Conservation (phyloP, 2,888 invertebrate genomes). For the Spodoptera littoralis region DNA sequence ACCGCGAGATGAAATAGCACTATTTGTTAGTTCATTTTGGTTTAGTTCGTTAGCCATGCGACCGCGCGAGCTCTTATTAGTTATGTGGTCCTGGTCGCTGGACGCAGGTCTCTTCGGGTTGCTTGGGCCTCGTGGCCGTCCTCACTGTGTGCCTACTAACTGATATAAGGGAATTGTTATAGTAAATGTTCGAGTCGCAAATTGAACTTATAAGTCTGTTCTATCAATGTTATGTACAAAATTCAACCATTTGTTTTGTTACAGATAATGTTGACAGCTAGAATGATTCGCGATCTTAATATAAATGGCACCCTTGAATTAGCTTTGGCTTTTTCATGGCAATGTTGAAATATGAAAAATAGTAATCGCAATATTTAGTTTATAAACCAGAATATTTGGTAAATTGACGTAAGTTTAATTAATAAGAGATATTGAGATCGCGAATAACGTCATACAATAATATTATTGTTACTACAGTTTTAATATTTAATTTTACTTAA, state of each 20-base stretch:
- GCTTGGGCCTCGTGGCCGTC: slow-evolving; percentile 78
- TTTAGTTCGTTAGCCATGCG: slow-evolving; percentile 31
- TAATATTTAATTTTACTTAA: slow-evolving; percentile 29
- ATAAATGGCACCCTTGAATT: slow-evolving; percentile 12
- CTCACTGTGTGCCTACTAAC: slow-evolving; percentile 78
- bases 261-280: slow-evolving; percentile 38
- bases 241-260: slow-evolving; percentile 41
- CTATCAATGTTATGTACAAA: slow-evolving; percentile 46
- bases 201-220: slow-evolving; percentile 53
- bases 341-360: slow-evolving; percentile 22
- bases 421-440: slow-evolving; percentile 41
- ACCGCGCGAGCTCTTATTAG: slow-evolving; percentile 19
- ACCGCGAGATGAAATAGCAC: slow-evolving; percentile 47
- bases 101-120: slow-evolving; percentile 66
- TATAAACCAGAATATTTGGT: slow-evolving; percentile 32
- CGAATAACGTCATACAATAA: slow-evolving; percentile 36
- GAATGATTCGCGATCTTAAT: slow-evolving; percentile 44
- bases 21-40: slow-evolving; percentile 51
- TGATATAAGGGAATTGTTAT: slow-evolving; percentile 57
- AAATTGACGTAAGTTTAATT: slow-evolving; percentile 35
- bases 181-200: slow-evolving; percentile 46
- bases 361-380: slow-evolving; percentile 45
- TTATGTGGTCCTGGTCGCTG: slow-evolving; percentile 28
- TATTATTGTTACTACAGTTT: slow-evolving; percentile 39
- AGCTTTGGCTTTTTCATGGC: slow-evolving; percentile 29